Base-by-base conservation (phyloP, 2,888 invertebrate genomes). In the Chironomus riparius region DNA sequence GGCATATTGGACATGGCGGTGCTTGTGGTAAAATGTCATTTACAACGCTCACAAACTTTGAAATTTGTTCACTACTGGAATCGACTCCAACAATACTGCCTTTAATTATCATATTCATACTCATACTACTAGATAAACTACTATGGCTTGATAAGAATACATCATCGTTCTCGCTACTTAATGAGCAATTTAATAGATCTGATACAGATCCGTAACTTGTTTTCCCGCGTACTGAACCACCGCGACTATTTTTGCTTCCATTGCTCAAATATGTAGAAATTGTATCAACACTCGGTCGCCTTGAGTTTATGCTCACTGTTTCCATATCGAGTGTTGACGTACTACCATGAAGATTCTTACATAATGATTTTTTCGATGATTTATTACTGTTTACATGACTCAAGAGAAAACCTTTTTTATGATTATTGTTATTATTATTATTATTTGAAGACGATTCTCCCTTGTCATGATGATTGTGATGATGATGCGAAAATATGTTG, bases 241-340 rank as follows among this genome's bases (percentile, higher is more conserved):
- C 77, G 15, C 72, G 70, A 80, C 90, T 90, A 78, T 90, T 90
- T 82, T 91, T 89, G 85, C 92, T 93, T 83, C 93, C 93, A 79
- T 91, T 93, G 82, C 94, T 94, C 79, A 94, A 87, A 86, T 94
- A 94, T 0, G 94, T 94, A 77, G 94, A 94, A 47, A 94, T 92
- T 12, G 94, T 94, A 83, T 94, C 94, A 62, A 94, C 90, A 82
- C 93, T 93, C 77, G 93, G 94, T 21, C 94, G 85, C 13, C 90
- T 91, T 73, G 91, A 92, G 80, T 91, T 90, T 70, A 91, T 89
- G 81, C 92, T 91, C 80, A 90, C 89, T 77, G 90, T 88, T 82
- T 91, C 91, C 0, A 87, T 86, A 24, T 74, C 74, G 2, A 74
- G 24, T 21, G 62, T 74, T 47, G 74, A 74, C 5, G 76, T 69